Evolutionary conservation across 2,113 vertebrate genomes (phyloP), one percentile per base, ranked within the genome.

Genomic region (Monopterus albus): DNA sequence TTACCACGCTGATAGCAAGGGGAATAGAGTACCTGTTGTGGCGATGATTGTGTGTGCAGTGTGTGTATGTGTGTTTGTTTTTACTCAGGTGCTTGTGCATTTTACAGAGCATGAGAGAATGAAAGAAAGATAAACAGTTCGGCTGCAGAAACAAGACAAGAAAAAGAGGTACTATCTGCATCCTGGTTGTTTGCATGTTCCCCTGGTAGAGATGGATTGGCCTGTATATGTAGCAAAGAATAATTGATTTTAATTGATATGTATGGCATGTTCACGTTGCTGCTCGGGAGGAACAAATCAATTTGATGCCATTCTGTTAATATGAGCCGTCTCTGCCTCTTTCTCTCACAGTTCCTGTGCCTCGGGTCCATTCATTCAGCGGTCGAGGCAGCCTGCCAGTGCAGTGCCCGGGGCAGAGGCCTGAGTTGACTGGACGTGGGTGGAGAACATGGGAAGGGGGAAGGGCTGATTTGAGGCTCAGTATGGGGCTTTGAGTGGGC

Each of bases 401-500:
- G 73, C 78, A 42, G 10, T 9, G 77, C 78, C 78, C 65, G 36
- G 86, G 87, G 86, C 88, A 79, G 79, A 82, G 86, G 86, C 84
- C 83, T 53, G 81, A 77, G 82, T 71, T 79, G 85, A 82, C 88
- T 82, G 82, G 87, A 87, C 43, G 82, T 84, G 84, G 84, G 86
- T 59, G 83, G 81, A 80, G 75, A 61, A 49, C 60, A 23, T 14
- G 35, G 65, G 52, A n/a, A n/a, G n/a, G 36, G 76, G 62, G 78
- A 26, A 23, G 83, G 78, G 75, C 52, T 26, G 58, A 45, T 49
- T 83, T 82, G 88, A 87, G 88, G 87, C 87, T 89, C 86, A 75
- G 82, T 86, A 53, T 84, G 85, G 90, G 90, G 85, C 83, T 88
- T 85, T 88, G 88, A 89, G 90, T 81, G 88, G 90, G 87, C 83